These are phyloP conservation scores for Bolborhynchus lineola DNA, from an alignment of 2,113 vertebrate species.

Conservation along the genomic window DNA sequence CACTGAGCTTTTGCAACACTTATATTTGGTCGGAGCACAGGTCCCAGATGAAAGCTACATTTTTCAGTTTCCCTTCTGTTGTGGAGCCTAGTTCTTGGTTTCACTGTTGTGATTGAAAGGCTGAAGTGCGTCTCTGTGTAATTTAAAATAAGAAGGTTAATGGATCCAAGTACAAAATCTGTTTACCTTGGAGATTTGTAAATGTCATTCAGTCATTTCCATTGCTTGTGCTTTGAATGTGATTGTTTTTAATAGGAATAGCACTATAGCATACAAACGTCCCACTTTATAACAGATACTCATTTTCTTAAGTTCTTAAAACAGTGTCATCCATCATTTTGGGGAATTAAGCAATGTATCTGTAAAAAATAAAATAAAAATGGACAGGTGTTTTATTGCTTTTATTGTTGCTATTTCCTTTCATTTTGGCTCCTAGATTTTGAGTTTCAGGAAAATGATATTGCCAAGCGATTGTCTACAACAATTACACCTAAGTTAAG, in stretches of 20 bases:
- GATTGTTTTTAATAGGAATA: not conserved
- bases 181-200: slow-evolving; percentile 10
- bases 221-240: not conserved
- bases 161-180: not conserved
- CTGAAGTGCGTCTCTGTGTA: not conserved
- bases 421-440: not conserved
- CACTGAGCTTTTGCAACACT: not conserved
- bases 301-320: not conserved
- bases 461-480: not conserved
- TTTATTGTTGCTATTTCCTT: not conserved
- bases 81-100: not conserved
- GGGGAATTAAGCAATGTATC: not conserved
- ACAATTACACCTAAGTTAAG: not conserved
- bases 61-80: not conserved
- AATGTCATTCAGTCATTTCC: slow-evolving; percentile 7
- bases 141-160: not conserved
- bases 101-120: not conserved
- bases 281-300: not conserved
- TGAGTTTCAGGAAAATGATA: not conserved
- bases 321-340: not conserved
- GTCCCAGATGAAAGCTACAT: not conserved
- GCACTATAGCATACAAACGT: not conserved
- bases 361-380: not conserved
- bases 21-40: not conserved
- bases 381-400: not conserved